Percentiles rank a stretch among this genome's conserved stretches.
Conservation (phyloP, 2,797 vertebrate genomes). For the Perodicticus potto region DNA sequence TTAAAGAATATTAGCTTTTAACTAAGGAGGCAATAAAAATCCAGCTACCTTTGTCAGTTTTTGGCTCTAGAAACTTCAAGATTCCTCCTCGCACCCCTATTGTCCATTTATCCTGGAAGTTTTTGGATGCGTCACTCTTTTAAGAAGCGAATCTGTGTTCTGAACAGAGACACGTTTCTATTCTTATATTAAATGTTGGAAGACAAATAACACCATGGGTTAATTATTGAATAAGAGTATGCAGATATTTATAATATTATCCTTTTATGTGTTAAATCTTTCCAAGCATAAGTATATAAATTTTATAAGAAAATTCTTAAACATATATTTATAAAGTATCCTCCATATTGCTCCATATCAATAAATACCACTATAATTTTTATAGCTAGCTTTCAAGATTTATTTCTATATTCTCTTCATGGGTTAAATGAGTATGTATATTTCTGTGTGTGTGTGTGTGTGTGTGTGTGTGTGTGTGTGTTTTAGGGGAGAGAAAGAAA, state of each 20-base stretch:
- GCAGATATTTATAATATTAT: neutral
- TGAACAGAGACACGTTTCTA: neutral
- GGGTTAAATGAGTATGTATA: neutral
- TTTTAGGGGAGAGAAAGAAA: too few species aligned
- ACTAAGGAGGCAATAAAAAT: neutral
- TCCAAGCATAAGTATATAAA: neutral
- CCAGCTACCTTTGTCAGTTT: neutral
- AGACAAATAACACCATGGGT: neutral
- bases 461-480: neutral
- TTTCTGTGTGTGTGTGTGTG: neutral
- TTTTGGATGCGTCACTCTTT: neutral
- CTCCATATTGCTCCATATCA: neutral
- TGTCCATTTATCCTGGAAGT: neutral
- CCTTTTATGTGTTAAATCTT: neutral
- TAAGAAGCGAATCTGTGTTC: neutral
- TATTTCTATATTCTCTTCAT: neutral
- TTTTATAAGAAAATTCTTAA: neutral
- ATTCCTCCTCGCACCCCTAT: too few species aligned
- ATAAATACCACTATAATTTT: neutral
- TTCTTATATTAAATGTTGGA: neutral
- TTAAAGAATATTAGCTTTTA: neutral
- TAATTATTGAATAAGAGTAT: neutral
- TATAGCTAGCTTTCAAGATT: neutral
- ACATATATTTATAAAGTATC: neutral
- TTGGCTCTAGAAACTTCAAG: neutral